These are phyloP conservation scores for Cydia strobilella DNA, from an alignment of 1,140 invertebrate genomes.

Conservation along the genomic window DNA sequence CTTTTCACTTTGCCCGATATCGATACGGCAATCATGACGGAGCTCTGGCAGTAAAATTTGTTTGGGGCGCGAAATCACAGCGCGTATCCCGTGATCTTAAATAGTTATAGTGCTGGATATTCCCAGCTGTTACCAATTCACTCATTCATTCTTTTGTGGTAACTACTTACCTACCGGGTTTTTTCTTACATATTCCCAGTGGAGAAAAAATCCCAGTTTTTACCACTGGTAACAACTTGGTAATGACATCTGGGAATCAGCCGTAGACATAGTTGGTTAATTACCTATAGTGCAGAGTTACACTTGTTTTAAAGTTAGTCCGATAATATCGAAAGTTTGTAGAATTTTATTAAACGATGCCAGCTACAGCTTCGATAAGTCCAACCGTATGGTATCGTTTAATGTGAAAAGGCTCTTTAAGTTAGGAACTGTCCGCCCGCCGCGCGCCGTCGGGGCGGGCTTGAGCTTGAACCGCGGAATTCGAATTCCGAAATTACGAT, in stretches of 20 bases:
- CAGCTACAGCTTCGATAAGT: not conserved
- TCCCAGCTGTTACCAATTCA: too few species aligned
- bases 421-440: conserved; percentile 8
- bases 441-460: not conserved
- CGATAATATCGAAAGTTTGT: conserved; percentile 6
- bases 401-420: conserved; percentile 1
- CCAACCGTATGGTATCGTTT: not conserved
- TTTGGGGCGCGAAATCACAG: not conserved
- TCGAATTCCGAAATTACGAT: not conserved
- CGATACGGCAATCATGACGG: not conserved
- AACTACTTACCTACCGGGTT: too few species aligned
- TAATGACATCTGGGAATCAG: too few species aligned
- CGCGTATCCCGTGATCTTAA: too few species aligned
- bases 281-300: not conserved
- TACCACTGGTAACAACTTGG: too few species aligned
- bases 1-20: conserved; percentile 10
- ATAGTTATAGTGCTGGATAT: too few species aligned
- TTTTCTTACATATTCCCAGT: too few species aligned
- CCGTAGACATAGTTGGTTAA: not conserved
- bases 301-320: conserved; percentile 5
- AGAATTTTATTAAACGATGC: not conserved
- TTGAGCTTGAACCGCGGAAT: not conserved
- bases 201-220: too few species aligned
- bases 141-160: too few species aligned
- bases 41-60: not conserved